phyloP scores from a whole-genome alignment of 2,888 invertebrate genomes.

The Fragum fragum region DNA sequence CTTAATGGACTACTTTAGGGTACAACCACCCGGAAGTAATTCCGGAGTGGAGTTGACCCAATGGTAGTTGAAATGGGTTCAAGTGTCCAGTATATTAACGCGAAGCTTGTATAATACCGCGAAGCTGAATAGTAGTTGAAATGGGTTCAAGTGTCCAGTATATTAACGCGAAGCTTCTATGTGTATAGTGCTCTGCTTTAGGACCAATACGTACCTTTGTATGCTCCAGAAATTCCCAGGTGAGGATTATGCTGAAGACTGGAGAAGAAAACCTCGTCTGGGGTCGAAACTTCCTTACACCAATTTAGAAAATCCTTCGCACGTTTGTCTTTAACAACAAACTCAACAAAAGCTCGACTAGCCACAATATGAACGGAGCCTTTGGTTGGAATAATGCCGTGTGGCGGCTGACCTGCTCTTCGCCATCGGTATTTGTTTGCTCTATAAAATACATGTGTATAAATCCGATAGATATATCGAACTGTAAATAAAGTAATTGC shows the following conservation, averaged over 20 bases:
- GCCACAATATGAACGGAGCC: conserved; percentile 80
- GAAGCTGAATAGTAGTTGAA: no score
- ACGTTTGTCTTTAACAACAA: conserved; percentile 67
- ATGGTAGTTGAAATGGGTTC: no score
- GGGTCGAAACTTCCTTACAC: conserved; percentile 72
- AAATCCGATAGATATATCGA: no score
- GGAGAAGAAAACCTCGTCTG: conserved; percentile 82
- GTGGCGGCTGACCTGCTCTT: conserved; percentile 59
- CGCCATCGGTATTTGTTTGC: conserved; percentile 60
- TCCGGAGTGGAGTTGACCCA: no score
- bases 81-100: no score
- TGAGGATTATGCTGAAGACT: conserved; percentile 81
- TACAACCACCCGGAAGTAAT: no score
- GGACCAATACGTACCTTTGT: conserved; percentile 68
- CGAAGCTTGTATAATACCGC: no score
- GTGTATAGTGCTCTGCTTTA: no score
- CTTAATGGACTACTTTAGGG: no score
- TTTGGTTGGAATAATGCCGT: conserved; percentile 71
- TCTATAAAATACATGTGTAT: conserved; percentile 39
- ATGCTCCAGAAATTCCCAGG: conserved; percentile 76
- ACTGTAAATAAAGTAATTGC: no score
- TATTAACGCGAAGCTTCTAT: no score
- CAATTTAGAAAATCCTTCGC: conserved; percentile 78
- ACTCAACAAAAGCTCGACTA: conserved; percentile 79
- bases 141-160: no score